A percentile compares a stretch with the other conserved stretches of the same genome.
These are phyloP conservation scores for Microcebus ravelobensis DNA, from an alignment of 2,113 vertebrate genomes.

Conservation along the genomic window DNA sequence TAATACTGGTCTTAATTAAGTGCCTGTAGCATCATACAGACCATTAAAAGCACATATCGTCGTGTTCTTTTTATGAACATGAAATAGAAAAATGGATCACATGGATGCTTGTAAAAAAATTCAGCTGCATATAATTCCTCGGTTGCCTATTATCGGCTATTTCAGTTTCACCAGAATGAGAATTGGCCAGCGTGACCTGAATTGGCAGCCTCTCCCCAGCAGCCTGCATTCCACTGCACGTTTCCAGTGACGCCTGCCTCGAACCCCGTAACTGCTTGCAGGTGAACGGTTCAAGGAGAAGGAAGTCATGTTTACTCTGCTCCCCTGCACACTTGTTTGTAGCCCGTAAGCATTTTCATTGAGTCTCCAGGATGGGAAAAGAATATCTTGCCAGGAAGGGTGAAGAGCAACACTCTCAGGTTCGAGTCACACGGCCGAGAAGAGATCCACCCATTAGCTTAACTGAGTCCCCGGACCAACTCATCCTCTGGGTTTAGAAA, in stretches of 20 bases:
- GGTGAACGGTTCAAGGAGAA: neutral
- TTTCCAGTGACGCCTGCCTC: neutral
- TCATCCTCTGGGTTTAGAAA: neutral
- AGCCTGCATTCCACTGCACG: neutral
- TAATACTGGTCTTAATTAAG: constrained; percentile 52
- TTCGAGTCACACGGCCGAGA: neutral
- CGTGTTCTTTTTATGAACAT: constrained; percentile 24
- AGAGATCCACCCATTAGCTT: neutral
- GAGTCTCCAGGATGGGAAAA: neutral
- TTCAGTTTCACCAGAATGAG: neutral
- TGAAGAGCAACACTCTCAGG: neutral
- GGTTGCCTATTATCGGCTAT: neutral
- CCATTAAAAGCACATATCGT: neutral
- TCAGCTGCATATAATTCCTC: neutral
- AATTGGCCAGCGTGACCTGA: neutral
- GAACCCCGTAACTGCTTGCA: neutral
- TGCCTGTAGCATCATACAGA: neutral
- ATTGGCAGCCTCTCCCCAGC: neutral
- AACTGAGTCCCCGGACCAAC: neutral
- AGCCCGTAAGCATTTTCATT: neutral
- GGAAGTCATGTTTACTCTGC: neutral
- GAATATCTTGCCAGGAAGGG: neutral
- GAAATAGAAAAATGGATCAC: constrained; percentile 53
- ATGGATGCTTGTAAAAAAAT: neutral
- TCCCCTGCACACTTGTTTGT: neutral